phyloP scores from a whole-genome alignment of 2,113 vertebrate genomes.

The Struthidea cinerea region DNA sequence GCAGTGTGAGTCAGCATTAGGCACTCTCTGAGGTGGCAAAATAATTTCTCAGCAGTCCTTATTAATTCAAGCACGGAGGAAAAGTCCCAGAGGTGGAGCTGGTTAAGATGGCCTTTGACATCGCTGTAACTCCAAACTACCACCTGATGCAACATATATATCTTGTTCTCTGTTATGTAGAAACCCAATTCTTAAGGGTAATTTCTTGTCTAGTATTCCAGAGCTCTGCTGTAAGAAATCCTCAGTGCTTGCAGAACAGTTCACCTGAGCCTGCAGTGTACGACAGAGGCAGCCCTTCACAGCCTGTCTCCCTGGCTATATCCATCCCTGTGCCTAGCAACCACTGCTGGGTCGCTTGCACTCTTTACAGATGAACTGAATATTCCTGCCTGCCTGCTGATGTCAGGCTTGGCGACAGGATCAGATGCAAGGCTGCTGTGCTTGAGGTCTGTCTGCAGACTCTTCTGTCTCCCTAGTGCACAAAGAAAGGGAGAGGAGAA shows the following conservation, averaged over 20 bases:
- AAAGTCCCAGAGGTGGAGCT: not conserved
- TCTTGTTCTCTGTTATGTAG: not conserved
- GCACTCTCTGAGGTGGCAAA: not conserved
- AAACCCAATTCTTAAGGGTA: not conserved
- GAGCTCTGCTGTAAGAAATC: not conserved
- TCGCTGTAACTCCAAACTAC: not conserved
- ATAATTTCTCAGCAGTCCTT: not conserved
- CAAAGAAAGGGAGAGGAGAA: not conserved
- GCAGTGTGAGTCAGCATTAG: not conserved
- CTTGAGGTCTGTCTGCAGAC: not conserved
- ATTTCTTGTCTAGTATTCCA: not conserved
- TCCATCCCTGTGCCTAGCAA: constrained; percentile 41
- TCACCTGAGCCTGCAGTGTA: not conserved
- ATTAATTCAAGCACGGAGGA: not conserved
- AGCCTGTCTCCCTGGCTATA: not conserved
- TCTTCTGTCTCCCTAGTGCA: not conserved
- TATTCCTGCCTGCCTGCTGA: constrained; percentile 10
- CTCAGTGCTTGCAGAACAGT: not conserved
- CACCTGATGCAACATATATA: not conserved
- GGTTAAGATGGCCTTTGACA: not conserved
- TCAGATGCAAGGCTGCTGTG: not conserved
- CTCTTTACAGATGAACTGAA: not conserved
- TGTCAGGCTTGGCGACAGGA: not conserved
- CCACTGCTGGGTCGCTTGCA: constrained; percentile 8
- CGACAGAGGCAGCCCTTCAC: not conserved